A percentile compares a stretch with the other conserved stretches of the same genome.
Conservation (phyloP, 2,113 vertebrate species). For the Meriones unguiculatus region DNA sequence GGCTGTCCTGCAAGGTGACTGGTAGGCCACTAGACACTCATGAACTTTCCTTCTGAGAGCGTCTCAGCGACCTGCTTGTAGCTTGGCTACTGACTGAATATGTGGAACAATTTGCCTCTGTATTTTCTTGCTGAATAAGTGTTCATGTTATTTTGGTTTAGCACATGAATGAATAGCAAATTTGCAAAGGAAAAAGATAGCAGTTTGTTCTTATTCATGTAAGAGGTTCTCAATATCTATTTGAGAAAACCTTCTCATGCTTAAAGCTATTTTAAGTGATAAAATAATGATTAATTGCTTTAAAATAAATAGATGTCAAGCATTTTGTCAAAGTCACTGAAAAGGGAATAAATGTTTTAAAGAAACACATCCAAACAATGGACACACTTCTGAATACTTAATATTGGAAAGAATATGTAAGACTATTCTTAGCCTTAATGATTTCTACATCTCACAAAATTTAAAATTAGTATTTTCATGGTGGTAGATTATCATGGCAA, state of each 20-base stretch:
- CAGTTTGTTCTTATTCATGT: neutral
- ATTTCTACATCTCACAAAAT: neutral
- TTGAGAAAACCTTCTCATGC: neutral
- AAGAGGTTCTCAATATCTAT: neutral
- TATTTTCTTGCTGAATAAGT: neutral
- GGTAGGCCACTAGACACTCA: neutral
- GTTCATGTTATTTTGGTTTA: neutral
- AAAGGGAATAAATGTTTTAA: neutral
- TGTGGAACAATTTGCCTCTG: neutral
- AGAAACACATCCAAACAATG: neutral
- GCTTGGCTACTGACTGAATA: neutral
- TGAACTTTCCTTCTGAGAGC: neutral
- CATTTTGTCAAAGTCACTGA: neutral
- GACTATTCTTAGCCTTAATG: neutral
- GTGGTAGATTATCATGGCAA: neutral
- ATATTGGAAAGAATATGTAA: neutral
- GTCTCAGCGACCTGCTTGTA: neutral
- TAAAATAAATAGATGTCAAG: conserved; percentile 4
- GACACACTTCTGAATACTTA: neutral
- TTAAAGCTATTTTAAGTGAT: neutral
- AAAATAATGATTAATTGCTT: neutral
- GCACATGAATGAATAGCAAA: neutral
- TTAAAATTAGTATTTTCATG: neutral
- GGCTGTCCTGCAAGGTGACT: neutral
- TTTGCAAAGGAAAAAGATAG: neutral